Evolutionary conservation across 2,797 vertebrate genomes (phyloP).

Genomic region (Galagoides demidoff): DNA sequence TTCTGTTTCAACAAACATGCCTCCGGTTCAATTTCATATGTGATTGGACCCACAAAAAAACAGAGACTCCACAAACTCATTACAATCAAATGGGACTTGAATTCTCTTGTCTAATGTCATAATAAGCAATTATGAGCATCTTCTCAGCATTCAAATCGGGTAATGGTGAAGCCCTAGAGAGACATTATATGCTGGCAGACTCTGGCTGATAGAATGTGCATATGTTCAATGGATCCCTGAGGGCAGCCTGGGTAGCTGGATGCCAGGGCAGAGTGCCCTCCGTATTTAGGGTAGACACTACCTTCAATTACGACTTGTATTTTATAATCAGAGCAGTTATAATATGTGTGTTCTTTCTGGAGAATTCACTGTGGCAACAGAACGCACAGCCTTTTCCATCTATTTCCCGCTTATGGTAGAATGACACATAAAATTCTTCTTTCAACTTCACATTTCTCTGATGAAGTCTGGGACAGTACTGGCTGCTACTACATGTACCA

Average conservation of each 20-base stretch:
- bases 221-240: slow-evolving; percentile 71
- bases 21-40: slow-evolving; percentile 44
- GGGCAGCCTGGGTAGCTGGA: slow-evolving; percentile 50
- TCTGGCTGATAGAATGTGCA: slow-evolving; percentile 66
- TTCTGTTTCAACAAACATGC: slow-evolving; percentile 42
- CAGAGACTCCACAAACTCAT: slow-evolving; percentile 69
- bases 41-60: slow-evolving; percentile 57
- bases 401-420: slow-evolving; percentile 44
- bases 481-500: background rate
- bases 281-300: slow-evolving; percentile 37
- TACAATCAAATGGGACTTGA: slow-evolving; percentile 77
- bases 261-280: slow-evolving; percentile 67
- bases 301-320: slow-evolving; percentile 55
- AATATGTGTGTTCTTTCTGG: slow-evolving; percentile 61
- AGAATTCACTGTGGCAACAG: slow-evolving; percentile 42
- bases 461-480: background rate
- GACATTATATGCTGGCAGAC: slow-evolving; percentile 65
- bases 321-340: slow-evolving; percentile 62
- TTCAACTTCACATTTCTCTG: slow-evolving; percentile 19
- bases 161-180: slow-evolving; percentile 79
- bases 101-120: slow-evolving; percentile 81
- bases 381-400: background rate
- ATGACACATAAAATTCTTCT: background rate
- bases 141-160: slow-evolving; percentile 74
- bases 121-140: slow-evolving; percentile 81